Evolutionary conservation across 2,113 vertebrate genomes (phyloP).

Genomic region (Leptobrachium ailaonicum): DNA sequence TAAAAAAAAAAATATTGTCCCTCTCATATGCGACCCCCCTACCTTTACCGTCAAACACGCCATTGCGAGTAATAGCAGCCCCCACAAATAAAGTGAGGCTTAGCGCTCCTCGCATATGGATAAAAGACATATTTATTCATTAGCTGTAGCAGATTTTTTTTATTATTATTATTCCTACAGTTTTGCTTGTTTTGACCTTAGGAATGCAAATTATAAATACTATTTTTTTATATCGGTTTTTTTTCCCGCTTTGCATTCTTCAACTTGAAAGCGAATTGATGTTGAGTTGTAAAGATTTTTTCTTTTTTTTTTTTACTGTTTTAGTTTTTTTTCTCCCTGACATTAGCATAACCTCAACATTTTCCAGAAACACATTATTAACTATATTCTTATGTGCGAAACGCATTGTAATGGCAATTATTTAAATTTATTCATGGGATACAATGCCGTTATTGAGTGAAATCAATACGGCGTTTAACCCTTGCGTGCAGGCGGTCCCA

Average conservation of each 20-base stretch:
- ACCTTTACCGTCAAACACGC: no score
- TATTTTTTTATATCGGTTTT: neutral
- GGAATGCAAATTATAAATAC: constrained; percentile 14
- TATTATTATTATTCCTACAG: neutral
- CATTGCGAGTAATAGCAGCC: no score
- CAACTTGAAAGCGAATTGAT: constrained; percentile 11
- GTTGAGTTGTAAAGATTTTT: neutral
- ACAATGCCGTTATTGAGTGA: constrained; percentile 30
- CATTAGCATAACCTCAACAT: constrained; percentile 13
- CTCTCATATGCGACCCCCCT: no score
- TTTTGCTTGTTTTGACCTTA: constrained; percentile 28
- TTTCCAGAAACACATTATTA: constrained; percentile 8
- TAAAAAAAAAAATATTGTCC: no score
- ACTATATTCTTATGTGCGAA: constrained; percentile 14
- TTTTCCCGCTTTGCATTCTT: neutral
- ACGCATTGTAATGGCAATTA: constrained; percentile 28
- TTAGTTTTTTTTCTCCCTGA: neutral
- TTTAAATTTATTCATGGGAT: constrained; percentile 38
- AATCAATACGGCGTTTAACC: constrained; percentile 20
- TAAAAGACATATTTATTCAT: no score
- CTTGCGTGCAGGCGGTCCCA: neutral
- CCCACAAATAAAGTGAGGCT: no score
- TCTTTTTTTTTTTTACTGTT: neutral
- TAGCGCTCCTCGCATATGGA: no score
- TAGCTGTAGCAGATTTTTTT: neutral